Evolutionary conservation across 1,140 invertebrate genomes (phyloP).

Genomic region (Sminthurinus signatus): DNA sequence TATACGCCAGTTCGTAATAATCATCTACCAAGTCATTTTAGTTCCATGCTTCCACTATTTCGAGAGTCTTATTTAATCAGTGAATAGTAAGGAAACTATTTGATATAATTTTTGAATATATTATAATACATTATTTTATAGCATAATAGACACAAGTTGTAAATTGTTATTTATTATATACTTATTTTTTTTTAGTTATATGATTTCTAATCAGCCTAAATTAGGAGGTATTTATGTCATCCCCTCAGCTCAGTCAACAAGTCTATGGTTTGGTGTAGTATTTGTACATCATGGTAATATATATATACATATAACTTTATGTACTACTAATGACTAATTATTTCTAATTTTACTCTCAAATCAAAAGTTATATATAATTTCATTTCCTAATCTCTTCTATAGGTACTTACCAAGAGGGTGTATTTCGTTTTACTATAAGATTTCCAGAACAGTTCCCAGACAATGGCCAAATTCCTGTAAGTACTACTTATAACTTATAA

Average conservation of each 20-base stretch:
- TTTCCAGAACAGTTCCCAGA: constrained; percentile 84
- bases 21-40: constrained; percentile 3
- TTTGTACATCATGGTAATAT: constrained; percentile 85
- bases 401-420: constrained; percentile 76
- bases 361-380: no score
- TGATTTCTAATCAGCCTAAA: constrained; percentile 75
- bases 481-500: background rate
- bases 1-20: constrained; percentile 5
- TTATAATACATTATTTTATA: no score
- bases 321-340: no score
- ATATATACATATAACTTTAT: no score
- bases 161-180: no score
- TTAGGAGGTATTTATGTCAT: constrained; percentile 84
- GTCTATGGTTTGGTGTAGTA: constrained; percentile 83
- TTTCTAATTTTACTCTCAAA: no score
- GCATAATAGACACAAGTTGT: no score
- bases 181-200: constrained; percentile 58
- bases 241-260: constrained; percentile 65
- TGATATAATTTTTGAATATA: no score
- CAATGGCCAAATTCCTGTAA: constrained; percentile 59
- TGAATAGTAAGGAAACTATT: constrained; percentile 65
- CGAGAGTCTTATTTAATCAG: constrained; percentile 68
- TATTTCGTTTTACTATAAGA: constrained; percentile 79
- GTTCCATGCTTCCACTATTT: constrained; percentile 3
- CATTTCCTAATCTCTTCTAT: no score